phyloP scores from a whole-genome alignment of 2,113 vertebrate species.

The Gnathonemus longibarbis region DNA sequence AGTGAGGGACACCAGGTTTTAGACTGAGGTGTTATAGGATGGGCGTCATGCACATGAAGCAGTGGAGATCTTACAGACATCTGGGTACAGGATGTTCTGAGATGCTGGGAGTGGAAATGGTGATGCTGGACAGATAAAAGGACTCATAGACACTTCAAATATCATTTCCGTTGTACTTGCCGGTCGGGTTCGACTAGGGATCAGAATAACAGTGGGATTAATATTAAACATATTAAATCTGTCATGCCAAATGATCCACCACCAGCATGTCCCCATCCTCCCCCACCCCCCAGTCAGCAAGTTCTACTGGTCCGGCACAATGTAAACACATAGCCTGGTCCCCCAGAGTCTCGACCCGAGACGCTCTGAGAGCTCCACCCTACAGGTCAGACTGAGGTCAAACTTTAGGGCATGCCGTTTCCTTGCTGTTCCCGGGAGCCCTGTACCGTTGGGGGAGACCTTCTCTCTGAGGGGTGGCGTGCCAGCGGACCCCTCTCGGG shows the following conservation, averaged over 20 bases:
- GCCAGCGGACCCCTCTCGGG: background rate
- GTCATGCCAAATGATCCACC: background rate
- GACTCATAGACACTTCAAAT: background rate
- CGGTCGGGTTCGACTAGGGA: background rate
- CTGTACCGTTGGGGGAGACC: background rate
- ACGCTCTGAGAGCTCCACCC: background rate
- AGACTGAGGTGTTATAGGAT: background rate
- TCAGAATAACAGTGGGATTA: background rate
- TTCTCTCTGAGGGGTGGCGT: background rate
- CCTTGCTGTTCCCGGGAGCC: background rate
- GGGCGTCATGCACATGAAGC: background rate
- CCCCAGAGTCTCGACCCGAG: background rate
- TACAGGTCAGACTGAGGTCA: background rate
- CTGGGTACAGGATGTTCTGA: background rate
- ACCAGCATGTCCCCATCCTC: background rate
- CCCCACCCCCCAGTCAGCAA: background rate
- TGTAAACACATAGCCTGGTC: background rate
- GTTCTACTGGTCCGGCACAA: background rate
- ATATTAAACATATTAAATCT: background rate
- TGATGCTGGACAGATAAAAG: background rate
- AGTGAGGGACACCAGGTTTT: background rate
- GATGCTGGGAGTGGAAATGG: background rate
- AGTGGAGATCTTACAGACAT: background rate
- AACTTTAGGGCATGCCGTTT: background rate
- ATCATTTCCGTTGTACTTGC: background rate